phyloP scores from a whole-genome alignment of 2,888 invertebrate genomes.

The Megamerina dolium region DNA sequence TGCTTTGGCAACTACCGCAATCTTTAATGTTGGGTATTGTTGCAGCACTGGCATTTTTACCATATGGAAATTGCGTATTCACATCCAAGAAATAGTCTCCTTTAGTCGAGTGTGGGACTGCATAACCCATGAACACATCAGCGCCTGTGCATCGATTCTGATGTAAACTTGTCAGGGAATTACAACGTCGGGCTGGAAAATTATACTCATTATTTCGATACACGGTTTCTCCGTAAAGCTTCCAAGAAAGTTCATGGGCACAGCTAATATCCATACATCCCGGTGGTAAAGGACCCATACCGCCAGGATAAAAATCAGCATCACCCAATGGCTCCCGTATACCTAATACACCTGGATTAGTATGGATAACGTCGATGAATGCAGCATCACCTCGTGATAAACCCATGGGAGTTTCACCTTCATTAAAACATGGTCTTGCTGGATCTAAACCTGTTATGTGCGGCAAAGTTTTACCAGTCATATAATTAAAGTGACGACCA shows the following conservation, averaged over 20 bases:
- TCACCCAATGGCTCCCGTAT: conserved; percentile 44
- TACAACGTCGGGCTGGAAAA: conserved; percentile 40
- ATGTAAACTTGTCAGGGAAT: conserved; percentile 34
- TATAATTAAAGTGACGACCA: conserved; percentile 33
- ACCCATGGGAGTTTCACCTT: conserved; percentile 40
- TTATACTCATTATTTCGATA: conserved; percentile 45
- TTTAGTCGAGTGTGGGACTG: conserved; percentile 30
- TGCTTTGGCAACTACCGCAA: too few species aligned
- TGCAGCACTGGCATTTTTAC: too few species aligned
- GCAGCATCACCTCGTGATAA: conserved; percentile 45
- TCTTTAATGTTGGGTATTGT: too few species aligned
- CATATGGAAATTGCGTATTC: conserved; percentile 32
- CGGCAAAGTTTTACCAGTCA: conserved; percentile 33
- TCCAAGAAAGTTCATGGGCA: conserved; percentile 42
- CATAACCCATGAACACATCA: conserved; percentile 40
- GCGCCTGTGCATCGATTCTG: conserved; percentile 32
- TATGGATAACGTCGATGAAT: conserved; percentile 46
- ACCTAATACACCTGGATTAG: conserved; percentile 44
- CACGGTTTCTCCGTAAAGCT: conserved; percentile 40
- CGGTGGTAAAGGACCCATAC: conserved; percentile 34
- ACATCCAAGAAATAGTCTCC: conserved; percentile 46
- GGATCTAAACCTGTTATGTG: conserved; percentile 48
- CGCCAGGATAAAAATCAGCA: conserved; percentile 47
- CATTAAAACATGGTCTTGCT: conserved; percentile 48
- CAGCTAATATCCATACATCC: conserved; percentile 39